These are phyloP conservation scores for Eremophila alpestris DNA, from an alignment of 2,797 vertebrate species.

Conservation along the genomic window DNA sequence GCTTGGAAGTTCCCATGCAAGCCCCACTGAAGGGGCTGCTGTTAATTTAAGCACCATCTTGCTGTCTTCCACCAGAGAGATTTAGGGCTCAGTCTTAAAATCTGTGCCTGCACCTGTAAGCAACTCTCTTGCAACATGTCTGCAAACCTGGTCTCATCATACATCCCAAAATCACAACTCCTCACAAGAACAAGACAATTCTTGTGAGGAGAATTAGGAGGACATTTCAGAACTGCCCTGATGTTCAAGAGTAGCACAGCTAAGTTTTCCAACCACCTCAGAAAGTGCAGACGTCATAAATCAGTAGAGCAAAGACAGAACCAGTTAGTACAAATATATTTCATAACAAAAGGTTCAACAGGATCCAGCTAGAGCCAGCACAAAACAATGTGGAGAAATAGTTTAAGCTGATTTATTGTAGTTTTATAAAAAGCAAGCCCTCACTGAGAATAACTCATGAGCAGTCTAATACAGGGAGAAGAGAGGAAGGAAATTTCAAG, in stretches of 20 bases:
- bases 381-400: slow-evolving; percentile 15
- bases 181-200: background rate
- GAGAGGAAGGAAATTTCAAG: slow-evolving; percentile 35
- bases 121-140: background rate
- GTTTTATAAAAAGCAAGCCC: background rate
- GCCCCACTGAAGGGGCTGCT: background rate
- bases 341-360: slow-evolving; percentile 45
- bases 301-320: background rate
- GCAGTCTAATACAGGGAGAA: background rate
- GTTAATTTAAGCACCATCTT: background rate
- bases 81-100: background rate
- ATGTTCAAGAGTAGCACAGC: background rate
- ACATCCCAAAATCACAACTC: background rate
- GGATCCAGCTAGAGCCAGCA: slow-evolving; percentile 24
- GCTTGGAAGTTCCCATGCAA: background rate
- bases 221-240: background rate
- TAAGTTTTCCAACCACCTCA: background rate
- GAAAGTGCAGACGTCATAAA: slow-evolving; percentile 36
- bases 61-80: background rate
- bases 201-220: background rate
- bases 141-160: background rate
- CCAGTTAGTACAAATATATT: background rate
- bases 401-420: slow-evolving; percentile 45
- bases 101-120: background rate
- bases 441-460: background rate